phyloP scores from a whole-genome alignment of 2,797 vertebrate genomes.

The Crax fasciolata region DNA sequence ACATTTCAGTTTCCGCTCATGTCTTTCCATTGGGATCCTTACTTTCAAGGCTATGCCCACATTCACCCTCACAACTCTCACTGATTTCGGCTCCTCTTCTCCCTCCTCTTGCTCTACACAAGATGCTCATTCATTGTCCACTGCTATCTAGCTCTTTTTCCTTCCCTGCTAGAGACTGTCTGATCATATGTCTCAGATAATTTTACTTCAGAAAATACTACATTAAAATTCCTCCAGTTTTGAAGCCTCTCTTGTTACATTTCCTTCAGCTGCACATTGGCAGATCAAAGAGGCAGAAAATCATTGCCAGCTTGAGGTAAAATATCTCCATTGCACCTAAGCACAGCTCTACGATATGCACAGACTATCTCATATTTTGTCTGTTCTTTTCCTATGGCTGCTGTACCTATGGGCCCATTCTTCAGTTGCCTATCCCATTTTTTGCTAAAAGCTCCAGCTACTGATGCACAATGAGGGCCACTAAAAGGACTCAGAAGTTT shows the following conservation, averaged over 20 bases:
- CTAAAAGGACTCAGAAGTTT: not conserved
- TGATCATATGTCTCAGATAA: not conserved
- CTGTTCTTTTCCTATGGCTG: not conserved
- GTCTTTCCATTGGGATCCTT: not conserved
- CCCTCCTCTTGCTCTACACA: not conserved
- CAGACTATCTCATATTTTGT: not conserved
- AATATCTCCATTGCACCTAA: not conserved
- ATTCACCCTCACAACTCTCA: not conserved
- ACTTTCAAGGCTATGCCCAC: not conserved
- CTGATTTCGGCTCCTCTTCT: not conserved
- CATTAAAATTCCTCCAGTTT: not conserved
- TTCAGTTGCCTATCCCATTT: not conserved
- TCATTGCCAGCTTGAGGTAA: not conserved
- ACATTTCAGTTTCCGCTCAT: not conserved
- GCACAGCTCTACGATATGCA: not conserved
- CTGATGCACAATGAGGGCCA: not conserved
- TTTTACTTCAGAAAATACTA: not conserved
- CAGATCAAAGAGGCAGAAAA: constrained; percentile 24
- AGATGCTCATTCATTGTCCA: not conserved
- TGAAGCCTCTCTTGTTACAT: not conserved
- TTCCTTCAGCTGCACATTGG: not conserved
- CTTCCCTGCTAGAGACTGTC: not conserved
- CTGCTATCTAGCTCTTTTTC: not conserved
- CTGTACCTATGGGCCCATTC: not conserved
- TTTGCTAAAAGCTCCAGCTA: not conserved